A percentile compares a stretch with the other conserved stretches of the same genome.
Evolutionary conservation across 2,113 vertebrate genomes (phyloP).

Genomic region (Aspiorhynchus laticeps): DNA sequence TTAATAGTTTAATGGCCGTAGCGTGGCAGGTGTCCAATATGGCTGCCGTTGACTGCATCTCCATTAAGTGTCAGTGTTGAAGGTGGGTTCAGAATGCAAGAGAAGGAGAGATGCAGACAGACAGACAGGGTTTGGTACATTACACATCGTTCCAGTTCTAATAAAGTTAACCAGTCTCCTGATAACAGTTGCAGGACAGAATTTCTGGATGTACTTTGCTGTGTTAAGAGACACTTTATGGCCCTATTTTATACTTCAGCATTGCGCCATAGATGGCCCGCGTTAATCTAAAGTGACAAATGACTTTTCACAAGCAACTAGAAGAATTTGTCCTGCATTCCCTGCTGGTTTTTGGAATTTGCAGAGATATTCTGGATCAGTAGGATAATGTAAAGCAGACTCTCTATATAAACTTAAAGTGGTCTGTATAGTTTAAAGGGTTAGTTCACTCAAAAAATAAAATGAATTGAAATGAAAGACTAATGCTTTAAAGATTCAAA

Average conservation of each 20-base stretch:
- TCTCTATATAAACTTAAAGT: neutral
- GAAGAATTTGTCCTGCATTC: constrained; percentile 37
- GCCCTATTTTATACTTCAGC: constrained; percentile 6
- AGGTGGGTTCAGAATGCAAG: constrained; percentile 2
- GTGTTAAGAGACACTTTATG: constrained; percentile 32
- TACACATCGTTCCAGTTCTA: constrained; percentile 34
- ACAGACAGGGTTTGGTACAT: constrained; percentile 19
- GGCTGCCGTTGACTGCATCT: constrained; percentile 25
- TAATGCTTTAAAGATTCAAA: neutral
- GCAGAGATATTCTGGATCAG: constrained; percentile 12
- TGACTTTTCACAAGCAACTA: constrained; percentile 38
- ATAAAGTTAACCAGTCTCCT: constrained; percentile 45
- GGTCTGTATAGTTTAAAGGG: neutral
- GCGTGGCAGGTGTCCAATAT: constrained; percentile 51
- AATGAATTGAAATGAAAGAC: neutral
- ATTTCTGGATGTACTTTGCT: constrained; percentile 37
- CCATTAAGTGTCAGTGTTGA: constrained; percentile 14
- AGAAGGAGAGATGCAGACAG: neutral
- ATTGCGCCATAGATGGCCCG: neutral
- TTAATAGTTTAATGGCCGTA: constrained; percentile 50
- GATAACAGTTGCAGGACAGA: constrained; percentile 35
- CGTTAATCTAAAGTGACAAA: constrained; percentile 43
- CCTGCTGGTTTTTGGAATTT: constrained; percentile 35
- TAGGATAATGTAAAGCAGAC: constrained; percentile 26
- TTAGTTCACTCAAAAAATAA: neutral